Conservation (phyloP, 2,113 vertebrate genomes). For the Neogale vison region DNA sequence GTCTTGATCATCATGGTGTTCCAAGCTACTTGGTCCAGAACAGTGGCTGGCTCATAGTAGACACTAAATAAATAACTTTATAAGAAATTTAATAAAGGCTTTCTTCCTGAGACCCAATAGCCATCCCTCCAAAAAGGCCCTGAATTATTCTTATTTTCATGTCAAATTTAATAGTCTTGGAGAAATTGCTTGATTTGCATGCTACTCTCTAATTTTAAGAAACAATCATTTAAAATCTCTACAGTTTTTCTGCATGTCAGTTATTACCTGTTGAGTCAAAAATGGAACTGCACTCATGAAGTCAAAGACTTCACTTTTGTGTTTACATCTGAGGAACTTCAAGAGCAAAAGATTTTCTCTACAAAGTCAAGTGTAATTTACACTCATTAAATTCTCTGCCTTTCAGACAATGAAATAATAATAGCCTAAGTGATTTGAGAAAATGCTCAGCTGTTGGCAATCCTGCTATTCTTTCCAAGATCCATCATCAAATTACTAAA, state of each 20-base stretch:
- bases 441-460: slow-evolving; percentile 7
- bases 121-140: neutral
- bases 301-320: slow-evolving; percentile 48
- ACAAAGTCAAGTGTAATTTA: slow-evolving; percentile 33
- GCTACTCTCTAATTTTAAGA: slow-evolving; percentile 30
- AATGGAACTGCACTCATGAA: neutral
- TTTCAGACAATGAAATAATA: slow-evolving; percentile 58
- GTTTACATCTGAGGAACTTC: slow-evolving; percentile 59
- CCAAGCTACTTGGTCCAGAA: neutral
- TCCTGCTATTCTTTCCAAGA: slow-evolving; percentile 43
- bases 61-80: slow-evolving; percentile 10
- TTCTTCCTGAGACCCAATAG: neutral
- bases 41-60: neutral
- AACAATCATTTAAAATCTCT: slow-evolving; percentile 33
- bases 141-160: neutral
- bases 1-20: neutral
- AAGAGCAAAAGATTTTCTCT: slow-evolving; percentile 47
- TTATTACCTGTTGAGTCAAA: slow-evolving; percentile 6
- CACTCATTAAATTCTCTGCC: slow-evolving; percentile 52
- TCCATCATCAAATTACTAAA: slow-evolving; percentile 13
- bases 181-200: slow-evolving; percentile 6
- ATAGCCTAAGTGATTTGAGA: slow-evolving; percentile 1
- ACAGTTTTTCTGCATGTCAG: neutral
- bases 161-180: neutral
- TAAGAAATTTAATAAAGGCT: neutral